Evolutionary conservation across 2,113 vertebrate species (phyloP), one percentile per base, ranked within the genome.

Genomic region (Paralichthys olivaceus): DNA sequence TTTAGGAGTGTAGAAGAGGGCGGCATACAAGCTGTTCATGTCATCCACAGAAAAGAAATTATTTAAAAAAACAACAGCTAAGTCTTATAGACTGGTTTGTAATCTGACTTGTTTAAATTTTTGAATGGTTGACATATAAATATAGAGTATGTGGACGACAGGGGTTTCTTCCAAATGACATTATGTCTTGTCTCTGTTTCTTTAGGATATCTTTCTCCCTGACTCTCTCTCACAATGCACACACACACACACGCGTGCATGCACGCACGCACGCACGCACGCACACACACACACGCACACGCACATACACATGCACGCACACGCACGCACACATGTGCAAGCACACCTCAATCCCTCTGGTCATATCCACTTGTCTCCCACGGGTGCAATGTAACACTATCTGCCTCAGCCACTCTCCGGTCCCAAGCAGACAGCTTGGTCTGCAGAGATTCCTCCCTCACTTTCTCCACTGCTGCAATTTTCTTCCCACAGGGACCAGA

Each of bases 321-420:
- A 17, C n/a, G 12, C 5, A 53, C 64, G 61, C 58, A 64, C 69
- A 69, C 47, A 54, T n/a, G n/a, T n/a, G n/a, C 45, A 70, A 45
- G 70, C 63, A 70, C 22, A 57, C 59, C 65, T 54, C 70, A 61
- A 69, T 86, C 83, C 89, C 85, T 84, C 60, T 76, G 87, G 91
- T 85, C 84, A 79, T 83, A 88, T 84, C 77, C 80, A 67, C 69
- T 69, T 2, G 69, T 86, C 80, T 91, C 91, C 87, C 89, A 47
- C 1, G 90, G 83, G 89, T 81, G 72, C 86, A 69, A 84, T 87
- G 87, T 80, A 90, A 92, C 81, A 77, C 87, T 92, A 91, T 93
- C 91, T 86, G 73, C 72, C 77, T 84, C 79, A 74, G 70, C 77
- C 86, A 87, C 82, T 90, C 89, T 90, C 69, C 28, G 14, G 75